Conservation (phyloP, 2,113 vertebrate species). For the Theristicus caerulescens region DNA sequence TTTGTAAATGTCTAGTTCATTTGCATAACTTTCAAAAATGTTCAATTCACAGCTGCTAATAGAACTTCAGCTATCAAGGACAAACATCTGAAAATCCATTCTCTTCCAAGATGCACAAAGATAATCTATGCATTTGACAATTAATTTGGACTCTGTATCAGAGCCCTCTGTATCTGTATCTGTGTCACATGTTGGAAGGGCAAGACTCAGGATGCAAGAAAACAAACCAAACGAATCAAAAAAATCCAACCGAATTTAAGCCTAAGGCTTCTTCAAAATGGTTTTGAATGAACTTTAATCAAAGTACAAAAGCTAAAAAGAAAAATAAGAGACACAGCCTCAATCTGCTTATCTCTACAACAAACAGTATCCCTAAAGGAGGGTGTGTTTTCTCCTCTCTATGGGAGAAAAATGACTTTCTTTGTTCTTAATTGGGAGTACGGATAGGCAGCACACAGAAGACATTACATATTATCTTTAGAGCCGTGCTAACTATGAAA, state of each 20-base stretch:
- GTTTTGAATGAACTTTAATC: neutral
- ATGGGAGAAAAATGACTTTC: neutral
- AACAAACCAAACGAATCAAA: neutral
- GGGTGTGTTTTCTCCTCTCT: fast-evolving
- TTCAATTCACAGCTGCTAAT: neutral
- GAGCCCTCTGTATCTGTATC: no score
- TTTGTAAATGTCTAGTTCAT: conserved; percentile 5
- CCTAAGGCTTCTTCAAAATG: neutral
- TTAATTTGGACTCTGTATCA: neutral
- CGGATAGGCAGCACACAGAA: neutral
- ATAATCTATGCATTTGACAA: neutral
- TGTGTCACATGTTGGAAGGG: neutral
- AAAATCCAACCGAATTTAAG: neutral
- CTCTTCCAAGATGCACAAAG: neutral
- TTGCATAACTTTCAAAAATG: conserved; percentile 14
- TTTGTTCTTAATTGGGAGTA: neutral
- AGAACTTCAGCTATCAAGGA: neutral
- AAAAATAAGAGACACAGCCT: neutral
- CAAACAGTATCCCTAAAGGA: neutral
- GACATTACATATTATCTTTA: neutral
- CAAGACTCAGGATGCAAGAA: neutral
- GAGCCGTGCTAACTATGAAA: neutral
- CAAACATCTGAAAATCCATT: conserved; percentile 9
- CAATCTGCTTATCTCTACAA: neutral
- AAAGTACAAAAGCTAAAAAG: neutral